Evolutionary conservation across 1,140 invertebrate species (phyloP), one percentile per base, ranked within the genome.

Genomic region (Cydia amplana): DNA sequence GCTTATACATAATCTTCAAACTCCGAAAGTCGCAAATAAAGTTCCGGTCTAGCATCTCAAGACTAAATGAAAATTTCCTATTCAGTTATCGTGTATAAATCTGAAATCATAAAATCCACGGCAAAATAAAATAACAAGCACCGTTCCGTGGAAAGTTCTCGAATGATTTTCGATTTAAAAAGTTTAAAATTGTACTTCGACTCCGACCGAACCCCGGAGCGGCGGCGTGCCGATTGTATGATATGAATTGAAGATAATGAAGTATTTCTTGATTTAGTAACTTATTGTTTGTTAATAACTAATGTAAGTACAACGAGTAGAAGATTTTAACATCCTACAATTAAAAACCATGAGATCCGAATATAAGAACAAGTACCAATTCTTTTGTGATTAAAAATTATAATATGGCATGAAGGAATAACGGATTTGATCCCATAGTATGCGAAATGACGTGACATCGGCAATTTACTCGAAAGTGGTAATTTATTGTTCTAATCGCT

Each of bases 121-220:
- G n/a, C 65, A 70, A 70, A 70, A 70, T 70, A 70, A 70, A 70
- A 70, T 70, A 70, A 70, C 65, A 70, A 70, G 65, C 65, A 28
- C 65, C 65, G n/a, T n/a, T 32, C 65, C 32, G 32, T 18, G 32
- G 65, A 70, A 70, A 70, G 32, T 70, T 70, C 65, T 70, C 65
- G 65, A 70, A 70, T 70, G 65, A 70, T 70, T 70, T 70, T 36
- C 65, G 65, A 70, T 70, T 70, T 70, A 70, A 70, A 70, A 70
- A 70, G 65, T 70, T 70, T 70, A 70, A 70, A 70, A 70, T 70
- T 70, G 65, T 36, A 70, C 65, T 70, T 32, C 28, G 28, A 70
- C 65, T 36, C 5, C 12, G 25, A 28, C 20, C 25, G 28, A 9
- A 28, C 36, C 32, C 25, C 14, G 25, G 28, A n/a, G 25, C 16